Conservation (phyloP, 2,888 invertebrate species). For the Agrochola litura region DNA sequence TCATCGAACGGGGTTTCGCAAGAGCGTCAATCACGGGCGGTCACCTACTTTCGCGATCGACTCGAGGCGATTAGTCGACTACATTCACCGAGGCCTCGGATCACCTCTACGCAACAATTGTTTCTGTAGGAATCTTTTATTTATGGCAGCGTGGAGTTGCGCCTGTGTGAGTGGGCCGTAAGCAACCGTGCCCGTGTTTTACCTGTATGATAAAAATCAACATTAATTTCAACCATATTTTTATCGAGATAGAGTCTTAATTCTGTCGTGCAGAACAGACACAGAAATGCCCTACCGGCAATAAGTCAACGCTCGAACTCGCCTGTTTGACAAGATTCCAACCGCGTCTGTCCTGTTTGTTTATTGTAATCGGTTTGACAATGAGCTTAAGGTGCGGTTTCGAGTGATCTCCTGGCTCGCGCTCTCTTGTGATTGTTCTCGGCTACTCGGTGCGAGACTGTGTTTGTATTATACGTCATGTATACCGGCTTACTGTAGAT, state of each 20-base stretch:
- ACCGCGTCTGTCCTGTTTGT: conserved; percentile 91
- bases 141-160: conserved; percentile 86
- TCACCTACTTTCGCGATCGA: conserved; percentile 91
- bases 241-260: conserved; percentile 66
- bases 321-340: conserved; percentile 91
- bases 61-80: conserved; percentile 88
- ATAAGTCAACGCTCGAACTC: conserved; percentile 91
- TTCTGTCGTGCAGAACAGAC: conserved; percentile 66
- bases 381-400: conserved; percentile 91
- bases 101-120: conserved; percentile 91
- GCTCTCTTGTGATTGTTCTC: conserved; percentile 86
- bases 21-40: conserved; percentile 89
- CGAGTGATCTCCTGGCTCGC: conserved; percentile 87
- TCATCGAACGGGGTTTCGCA: conserved; percentile 90
- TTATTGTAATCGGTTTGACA: conserved; percentile 91
- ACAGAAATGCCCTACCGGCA: conserved; percentile 90
- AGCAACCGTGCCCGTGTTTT: conserved; percentile 88
- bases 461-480: conserved; percentile 90
- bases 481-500: conserved; percentile 89
- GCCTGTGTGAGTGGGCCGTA: conserved; percentile 84
- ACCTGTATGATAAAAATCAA: conserved; percentile 79
- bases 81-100: conserved; percentile 89
- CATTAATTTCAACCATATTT: conserved; percentile 70
- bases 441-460: conserved; percentile 83
- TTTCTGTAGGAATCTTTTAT: conserved; percentile 91